Percentiles rank a stretch among this genome's conserved stretches.
These are phyloP conservation scores for Carassius carassius DNA, from an alignment of 2,113 vertebrate genomes.

Conservation along the genomic window DNA sequence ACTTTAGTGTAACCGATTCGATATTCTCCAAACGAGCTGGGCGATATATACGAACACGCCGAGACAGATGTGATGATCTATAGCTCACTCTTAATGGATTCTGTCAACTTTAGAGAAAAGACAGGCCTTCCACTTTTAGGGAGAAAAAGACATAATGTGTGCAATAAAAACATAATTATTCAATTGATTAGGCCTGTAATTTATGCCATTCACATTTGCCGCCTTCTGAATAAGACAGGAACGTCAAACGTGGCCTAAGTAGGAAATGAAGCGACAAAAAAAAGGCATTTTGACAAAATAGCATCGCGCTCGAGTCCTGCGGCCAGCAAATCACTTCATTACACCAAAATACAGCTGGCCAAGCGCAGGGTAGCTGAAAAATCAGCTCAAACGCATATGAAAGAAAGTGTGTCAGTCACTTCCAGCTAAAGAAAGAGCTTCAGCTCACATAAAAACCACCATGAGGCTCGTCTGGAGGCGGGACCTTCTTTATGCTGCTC, in stretches of 20 bases:
- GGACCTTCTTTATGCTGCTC: too few species aligned
- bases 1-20: constrained; percentile 84
- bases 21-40: constrained; percentile 79
- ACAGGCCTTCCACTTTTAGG: constrained; percentile 62
- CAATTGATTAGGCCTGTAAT: constrained; percentile 75
- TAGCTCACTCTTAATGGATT: constrained; percentile 77
- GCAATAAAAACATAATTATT: constrained; percentile 81
- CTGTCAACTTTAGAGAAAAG: constrained; percentile 69
- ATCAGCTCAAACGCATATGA: too few species aligned
- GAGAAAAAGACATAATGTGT: constrained; percentile 72
- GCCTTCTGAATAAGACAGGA: constrained; percentile 27
- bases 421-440: too few species aligned
- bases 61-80: constrained; percentile 77
- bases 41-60: constrained; percentile 67
- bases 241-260: constrained; percentile 20
- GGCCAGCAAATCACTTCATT: not conserved
- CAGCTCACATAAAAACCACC: too few species aligned
- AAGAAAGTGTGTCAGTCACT: too few species aligned
- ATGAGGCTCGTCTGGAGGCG: too few species aligned
- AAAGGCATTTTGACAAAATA: not conserved
- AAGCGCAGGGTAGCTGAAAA: too few species aligned
- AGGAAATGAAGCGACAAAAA: constrained; percentile 3
- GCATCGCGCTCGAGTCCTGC: not conserved
- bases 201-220: constrained; percentile 64
- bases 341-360: not conserved